Evolutionary conservation across 2,113 vertebrate species (phyloP).

Genomic region (Gila orcuttii): DNA sequence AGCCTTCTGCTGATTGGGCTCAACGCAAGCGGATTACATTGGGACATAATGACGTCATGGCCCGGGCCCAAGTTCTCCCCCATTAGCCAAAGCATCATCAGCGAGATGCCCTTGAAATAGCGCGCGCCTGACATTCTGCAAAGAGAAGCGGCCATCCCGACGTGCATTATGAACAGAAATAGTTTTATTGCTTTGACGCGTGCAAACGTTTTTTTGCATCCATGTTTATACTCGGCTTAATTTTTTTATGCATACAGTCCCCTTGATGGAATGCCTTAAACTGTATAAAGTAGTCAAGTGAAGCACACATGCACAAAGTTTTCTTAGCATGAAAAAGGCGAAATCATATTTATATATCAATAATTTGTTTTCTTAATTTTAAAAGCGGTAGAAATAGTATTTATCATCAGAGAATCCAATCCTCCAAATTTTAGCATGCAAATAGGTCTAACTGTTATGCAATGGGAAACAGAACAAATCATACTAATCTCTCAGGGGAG

Average conservation of each 20-base stretch:
- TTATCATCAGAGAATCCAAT: not conserved
- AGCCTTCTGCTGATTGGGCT: slow-evolving; percentile 94
- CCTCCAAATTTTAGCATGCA: not conserved
- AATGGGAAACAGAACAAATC: not conserved
- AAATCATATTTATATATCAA: not conserved
- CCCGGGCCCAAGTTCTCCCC: slow-evolving; percentile 86
- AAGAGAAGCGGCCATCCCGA: slow-evolving; percentile 55
- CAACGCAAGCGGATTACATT: slow-evolving; percentile 96
- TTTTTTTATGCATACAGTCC: not conserved
- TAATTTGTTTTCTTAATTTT: not conserved
- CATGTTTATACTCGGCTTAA: not conserved
- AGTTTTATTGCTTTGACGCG: slow-evolving; percentile 13
- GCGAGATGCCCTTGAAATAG: slow-evolving; percentile 97
- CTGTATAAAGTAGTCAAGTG: not conserved
- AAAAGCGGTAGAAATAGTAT: not conserved
- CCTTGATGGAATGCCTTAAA: not conserved
- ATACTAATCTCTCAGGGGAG: not conserved
- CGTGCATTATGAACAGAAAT: slow-evolving; percentile 53
- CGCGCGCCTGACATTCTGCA: slow-evolving; percentile 83
- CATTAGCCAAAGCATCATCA: slow-evolving; percentile 97
- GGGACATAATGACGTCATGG: slow-evolving; percentile 98
- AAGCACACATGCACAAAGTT: not conserved
- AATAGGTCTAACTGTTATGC: not conserved
- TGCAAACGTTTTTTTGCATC: not conserved
- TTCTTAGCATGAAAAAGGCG: not conserved